Percentiles rank a stretch among this genome's conserved stretches.
phyloP scores from a whole-genome alignment of 2,113 vertebrate genomes.

The Gracilinanus agilis region DNA sequence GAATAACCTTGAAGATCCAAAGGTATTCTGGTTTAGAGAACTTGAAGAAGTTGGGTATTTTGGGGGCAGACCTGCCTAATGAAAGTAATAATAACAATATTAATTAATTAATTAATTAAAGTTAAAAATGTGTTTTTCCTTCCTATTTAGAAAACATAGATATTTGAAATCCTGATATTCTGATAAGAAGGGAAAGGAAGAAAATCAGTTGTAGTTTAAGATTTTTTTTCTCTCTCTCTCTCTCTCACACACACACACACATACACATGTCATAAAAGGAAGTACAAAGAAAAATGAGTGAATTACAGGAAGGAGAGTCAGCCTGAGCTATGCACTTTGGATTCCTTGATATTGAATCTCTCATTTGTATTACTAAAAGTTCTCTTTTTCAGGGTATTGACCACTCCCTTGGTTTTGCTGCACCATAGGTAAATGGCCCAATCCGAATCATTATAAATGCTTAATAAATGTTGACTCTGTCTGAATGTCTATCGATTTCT shows the following conservation, averaged over 20 bases:
- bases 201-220: slow-evolving; percentile 27
- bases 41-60: slow-evolving; percentile 24
- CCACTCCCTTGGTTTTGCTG: slow-evolving; percentile 45
- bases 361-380: slow-evolving; percentile 36
- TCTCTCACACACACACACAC: no score
- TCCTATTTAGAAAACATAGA: slow-evolving; percentile 34
- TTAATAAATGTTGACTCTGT: background rate
- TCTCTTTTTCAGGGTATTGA: slow-evolving; percentile 38
- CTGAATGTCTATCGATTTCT: background rate
- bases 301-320: slow-evolving; percentile 8
- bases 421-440: background rate
- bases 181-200: background rate
- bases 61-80: slow-evolving; percentile 1
- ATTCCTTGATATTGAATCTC: slow-evolving; percentile 35
- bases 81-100: slow-evolving; percentile 23
- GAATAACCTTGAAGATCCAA: background rate
- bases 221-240: background rate
- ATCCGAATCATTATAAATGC: background rate
- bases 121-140: background rate
- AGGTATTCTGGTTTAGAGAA: background rate
- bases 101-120: background rate
- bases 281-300: slow-evolving; percentile 6
- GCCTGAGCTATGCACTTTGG: slow-evolving; percentile 30
- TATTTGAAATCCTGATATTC: slow-evolving; percentile 26
- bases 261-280: slow-evolving; percentile 1